Evolutionary conservation across 2,888 invertebrate species (phyloP).

Genomic region (Stegana nigrithorax): DNA sequence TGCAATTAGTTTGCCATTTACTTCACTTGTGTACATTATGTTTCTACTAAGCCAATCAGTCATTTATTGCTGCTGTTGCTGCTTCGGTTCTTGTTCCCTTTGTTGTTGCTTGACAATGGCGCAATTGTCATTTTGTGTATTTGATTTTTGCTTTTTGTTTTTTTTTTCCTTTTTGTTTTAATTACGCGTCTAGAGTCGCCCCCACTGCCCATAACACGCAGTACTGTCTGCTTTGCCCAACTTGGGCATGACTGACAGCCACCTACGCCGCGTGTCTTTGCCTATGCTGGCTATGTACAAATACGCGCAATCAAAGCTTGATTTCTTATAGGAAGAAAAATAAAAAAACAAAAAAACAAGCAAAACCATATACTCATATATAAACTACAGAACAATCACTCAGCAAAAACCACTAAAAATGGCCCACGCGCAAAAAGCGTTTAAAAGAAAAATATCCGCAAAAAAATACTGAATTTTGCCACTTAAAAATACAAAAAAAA

Average conservation of each 20-base stretch:
- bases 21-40: neutral
- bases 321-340: neutral
- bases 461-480: neutral
- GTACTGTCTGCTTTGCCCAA: too few relatives aligned
- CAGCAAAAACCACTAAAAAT: neutral
- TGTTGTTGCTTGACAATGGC: neutral
- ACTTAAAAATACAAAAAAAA: neutral
- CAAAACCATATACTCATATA: too few relatives aligned
- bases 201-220: neutral
- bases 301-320: neutral
- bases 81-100: neutral
- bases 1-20: neutral
- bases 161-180: neutral
- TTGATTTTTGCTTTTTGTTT: neutral
- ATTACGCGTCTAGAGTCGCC: neutral
- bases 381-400: slow-evolving; percentile 4
- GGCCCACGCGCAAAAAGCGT: neutral
- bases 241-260: slow-evolving; percentile 12
- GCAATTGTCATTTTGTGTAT: neutral
- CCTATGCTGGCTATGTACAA: too few relatives aligned
- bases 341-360: neutral
- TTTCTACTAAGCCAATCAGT: neutral
- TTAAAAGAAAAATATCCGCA: neutral
- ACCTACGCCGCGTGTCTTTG: neutral
- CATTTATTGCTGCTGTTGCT: neutral